Conservation (phyloP, 2,888 invertebrate species). For the Acrocyrtus sp. region DNA sequence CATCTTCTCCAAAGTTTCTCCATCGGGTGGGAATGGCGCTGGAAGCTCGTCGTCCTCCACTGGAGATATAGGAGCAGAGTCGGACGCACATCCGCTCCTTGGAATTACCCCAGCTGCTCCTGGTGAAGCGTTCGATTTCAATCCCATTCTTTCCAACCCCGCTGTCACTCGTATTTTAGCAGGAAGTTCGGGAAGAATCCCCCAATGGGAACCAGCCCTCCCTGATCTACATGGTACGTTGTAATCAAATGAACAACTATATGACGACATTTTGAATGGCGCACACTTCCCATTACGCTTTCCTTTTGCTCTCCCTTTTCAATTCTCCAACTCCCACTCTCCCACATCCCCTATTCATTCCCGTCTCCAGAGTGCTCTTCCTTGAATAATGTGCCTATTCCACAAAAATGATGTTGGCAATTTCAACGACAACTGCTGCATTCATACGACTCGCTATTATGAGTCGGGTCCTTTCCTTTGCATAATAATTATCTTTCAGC, state of each 20-base stretch:
- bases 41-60: conserved; percentile 25
- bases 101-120: conserved; percentile 64
- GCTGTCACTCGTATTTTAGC: conserved; percentile 86
- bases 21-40: conserved; percentile 33
- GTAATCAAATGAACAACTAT: conserved; percentile 46
- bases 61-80: conserved; percentile 54
- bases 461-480: too few relatives aligned
- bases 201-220: conserved; percentile 63
- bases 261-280: not conserved
- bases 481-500: too few relatives aligned
- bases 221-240: conserved; percentile 64
- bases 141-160: conserved; percentile 79
- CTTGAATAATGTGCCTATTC: too few relatives aligned
- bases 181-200: conserved; percentile 78
- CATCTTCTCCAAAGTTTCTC: conserved; percentile 74
- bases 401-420: too few relatives aligned
- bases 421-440: too few relatives aligned
- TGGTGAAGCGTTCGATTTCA: conserved; percentile 70
- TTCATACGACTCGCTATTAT: too few relatives aligned
- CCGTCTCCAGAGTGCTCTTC: not conserved
- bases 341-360: not conserved
- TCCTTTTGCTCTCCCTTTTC: conserved; percentile 24
- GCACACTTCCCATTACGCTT: too few relatives aligned
- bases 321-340: not conserved
- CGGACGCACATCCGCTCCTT: conserved; percentile 63